These are phyloP conservation scores for Pseudochirops corinnae DNA, from an alignment of 2,797 vertebrate species.

Conservation along the genomic window DNA sequence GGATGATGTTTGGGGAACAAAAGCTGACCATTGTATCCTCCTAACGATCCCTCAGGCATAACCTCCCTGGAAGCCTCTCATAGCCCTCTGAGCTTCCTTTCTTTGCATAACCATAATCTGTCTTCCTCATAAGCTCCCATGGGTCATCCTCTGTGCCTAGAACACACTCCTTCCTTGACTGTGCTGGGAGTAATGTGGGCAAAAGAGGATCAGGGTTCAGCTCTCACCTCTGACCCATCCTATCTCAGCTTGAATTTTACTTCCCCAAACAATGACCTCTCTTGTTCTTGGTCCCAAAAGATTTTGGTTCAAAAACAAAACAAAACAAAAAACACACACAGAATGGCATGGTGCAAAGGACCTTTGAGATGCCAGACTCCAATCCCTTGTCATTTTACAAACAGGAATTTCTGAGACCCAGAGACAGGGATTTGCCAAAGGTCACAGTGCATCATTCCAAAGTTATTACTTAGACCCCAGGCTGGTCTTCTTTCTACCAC, in stretches of 20 bases:
- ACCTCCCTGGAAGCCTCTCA: not conserved
- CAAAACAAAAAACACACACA: not conserved
- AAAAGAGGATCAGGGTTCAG: not conserved
- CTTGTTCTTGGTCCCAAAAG: not conserved
- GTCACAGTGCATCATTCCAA: not conserved
- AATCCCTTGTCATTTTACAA: not conserved
- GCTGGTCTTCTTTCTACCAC: not conserved
- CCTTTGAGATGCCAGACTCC: not conserved
- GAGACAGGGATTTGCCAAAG: not conserved
- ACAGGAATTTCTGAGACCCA: not conserved
- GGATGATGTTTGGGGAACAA: not conserved
- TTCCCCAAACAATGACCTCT: not conserved
- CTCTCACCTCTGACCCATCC: not conserved
- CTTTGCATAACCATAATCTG: not conserved
- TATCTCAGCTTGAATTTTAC: not conserved
- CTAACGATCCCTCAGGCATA: not conserved
- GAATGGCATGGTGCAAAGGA: not conserved
- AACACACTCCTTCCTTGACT: not conserved
- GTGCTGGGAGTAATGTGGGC: not conserved
- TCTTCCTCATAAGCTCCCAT: not conserved
- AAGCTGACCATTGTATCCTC: not conserved
- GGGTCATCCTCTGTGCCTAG: not conserved
- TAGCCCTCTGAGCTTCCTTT: not conserved
- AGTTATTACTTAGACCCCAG: not conserved
- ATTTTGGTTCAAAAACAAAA: not conserved